A percentile compares a stretch with the other conserved stretches of the same genome.
Conservation (phyloP, 2,797 vertebrate species). For the Onychomys leucogaster region DNA sequence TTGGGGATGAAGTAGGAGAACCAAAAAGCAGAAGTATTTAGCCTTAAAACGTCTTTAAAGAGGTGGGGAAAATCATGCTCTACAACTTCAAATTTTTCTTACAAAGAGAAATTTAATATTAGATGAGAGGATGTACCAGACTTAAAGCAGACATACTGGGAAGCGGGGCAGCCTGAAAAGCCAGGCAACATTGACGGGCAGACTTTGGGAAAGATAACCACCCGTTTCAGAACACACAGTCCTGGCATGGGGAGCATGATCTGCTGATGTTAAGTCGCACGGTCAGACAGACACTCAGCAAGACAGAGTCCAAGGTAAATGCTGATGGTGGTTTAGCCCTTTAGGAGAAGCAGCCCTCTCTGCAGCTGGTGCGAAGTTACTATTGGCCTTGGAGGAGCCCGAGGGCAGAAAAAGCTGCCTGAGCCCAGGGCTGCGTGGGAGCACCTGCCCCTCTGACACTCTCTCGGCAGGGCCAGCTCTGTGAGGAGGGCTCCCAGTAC, state of each 20-base stretch:
- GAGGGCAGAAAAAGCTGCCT: neutral
- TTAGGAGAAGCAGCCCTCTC: conserved; percentile 48
- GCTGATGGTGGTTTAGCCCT: conserved; percentile 65
- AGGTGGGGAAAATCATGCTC: conserved; percentile 46
- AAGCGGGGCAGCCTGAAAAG: neutral
- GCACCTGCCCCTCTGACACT: conserved; percentile 44
- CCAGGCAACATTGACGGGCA: neutral
- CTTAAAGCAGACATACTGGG: conserved; percentile 3
- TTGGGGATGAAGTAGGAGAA: neutral
- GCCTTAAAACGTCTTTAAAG: conserved; percentile 41
- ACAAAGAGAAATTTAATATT: conserved; percentile 73
- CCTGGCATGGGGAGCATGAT: neutral
- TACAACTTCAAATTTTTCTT: conserved; percentile 70
- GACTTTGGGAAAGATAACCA: neutral
- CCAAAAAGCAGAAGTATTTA: conserved; percentile 2
- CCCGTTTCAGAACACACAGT: neutral
- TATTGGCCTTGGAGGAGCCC: neutral
- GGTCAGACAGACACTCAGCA: neutral
- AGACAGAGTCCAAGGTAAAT: conserved; percentile 30
- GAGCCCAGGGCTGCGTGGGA: neutral
- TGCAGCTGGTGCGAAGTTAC: conserved; percentile 20
- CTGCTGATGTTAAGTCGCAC: neutral
- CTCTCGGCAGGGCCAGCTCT: conserved; percentile 57
- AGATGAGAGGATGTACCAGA: conserved; percentile 50
- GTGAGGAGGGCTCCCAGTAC: conserved; percentile 78